Evolutionary conservation across 2,888 invertebrate genomes (phyloP).

Genomic region (Cheilosia urbana): DNA sequence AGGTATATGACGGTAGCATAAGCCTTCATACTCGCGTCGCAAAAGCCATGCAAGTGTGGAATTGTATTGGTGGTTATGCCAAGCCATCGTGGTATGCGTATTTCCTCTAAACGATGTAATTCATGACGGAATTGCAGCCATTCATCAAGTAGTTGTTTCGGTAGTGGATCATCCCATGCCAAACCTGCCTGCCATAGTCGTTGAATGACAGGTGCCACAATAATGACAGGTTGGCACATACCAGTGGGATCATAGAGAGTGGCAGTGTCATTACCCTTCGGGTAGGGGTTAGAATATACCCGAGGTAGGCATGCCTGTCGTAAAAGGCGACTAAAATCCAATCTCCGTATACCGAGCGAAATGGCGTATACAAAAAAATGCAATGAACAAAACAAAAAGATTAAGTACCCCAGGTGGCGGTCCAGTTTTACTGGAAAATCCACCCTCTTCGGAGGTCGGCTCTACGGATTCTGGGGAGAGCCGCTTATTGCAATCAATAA

Average conservation of each 20-base stretch:
- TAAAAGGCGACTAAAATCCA: no score
- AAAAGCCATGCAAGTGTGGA: conserved; percentile 32
- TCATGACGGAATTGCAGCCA: conserved; percentile 44
- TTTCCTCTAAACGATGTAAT: conserved; percentile 13
- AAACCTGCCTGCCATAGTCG: conserved; percentile 31
- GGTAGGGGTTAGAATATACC: no score
- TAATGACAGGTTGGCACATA: no score
- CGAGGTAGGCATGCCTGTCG: no score
- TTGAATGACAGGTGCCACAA: conserved; percentile 56
- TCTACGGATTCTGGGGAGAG: no score
- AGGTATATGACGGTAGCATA: conserved; percentile 25
- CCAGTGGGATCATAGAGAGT: conserved; percentile 35
- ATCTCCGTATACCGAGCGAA: no score
- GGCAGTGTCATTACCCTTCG: conserved; percentile 30
- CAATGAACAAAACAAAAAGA: no score
- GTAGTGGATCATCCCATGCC: conserved; percentile 43
- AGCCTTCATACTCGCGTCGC: conserved; percentile 43
- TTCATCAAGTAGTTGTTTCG: conserved; percentile 31
- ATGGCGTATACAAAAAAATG: no score
- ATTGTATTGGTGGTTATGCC: neutral
- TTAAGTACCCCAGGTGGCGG: no score
- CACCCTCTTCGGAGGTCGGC: no score
- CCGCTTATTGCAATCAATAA: no score
- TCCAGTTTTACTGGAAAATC: no score
- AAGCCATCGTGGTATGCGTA: conserved; percentile 51